Conservation (phyloP, 2,888 invertebrate genomes). For the Amblyjoppa proteus region DNA sequence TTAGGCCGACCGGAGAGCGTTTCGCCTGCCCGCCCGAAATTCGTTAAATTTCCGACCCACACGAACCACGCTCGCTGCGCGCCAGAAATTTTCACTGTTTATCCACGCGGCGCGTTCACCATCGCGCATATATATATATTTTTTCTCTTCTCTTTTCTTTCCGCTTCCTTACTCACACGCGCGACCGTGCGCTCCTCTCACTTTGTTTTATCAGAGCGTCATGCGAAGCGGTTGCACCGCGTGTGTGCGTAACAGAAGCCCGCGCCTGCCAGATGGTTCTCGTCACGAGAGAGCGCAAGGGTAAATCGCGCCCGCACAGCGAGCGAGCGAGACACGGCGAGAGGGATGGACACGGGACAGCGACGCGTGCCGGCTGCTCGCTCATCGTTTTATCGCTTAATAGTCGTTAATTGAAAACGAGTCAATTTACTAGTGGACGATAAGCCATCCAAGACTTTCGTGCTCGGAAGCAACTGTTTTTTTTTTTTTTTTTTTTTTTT, state of each 20-base stretch:
- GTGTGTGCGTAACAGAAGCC: slow-evolving; percentile 52
- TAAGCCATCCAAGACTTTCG: slow-evolving; percentile 29
- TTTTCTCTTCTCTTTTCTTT: slow-evolving; percentile 46
- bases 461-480: slow-evolving; percentile 11
- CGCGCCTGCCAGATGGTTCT: slow-evolving; percentile 63
- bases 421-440: slow-evolving; percentile 67
- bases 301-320: slow-evolving; percentile 46
- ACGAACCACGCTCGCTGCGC: slow-evolving; percentile 27
- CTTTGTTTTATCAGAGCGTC: slow-evolving; percentile 54
- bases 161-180: slow-evolving; percentile 45
- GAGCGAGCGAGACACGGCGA: slow-evolving; percentile 31
- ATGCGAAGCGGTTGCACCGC: slow-evolving; percentile 55
- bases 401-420: slow-evolving; percentile 76
- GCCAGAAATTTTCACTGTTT: slow-evolving; percentile 59
- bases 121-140: not conserved
- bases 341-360: slow-evolving; percentile 60
- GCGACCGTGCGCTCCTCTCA: slow-evolving; percentile 19
- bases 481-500: slow-evolving; percentile 22
- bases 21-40: slow-evolving; percentile 1
- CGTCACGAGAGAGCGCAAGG: slow-evolving; percentile 58
- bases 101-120: slow-evolving; percentile 41
- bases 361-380: slow-evolving; percentile 76
- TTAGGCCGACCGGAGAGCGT: not conserved
- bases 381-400: slow-evolving; percentile 72
- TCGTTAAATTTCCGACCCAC: slow-evolving; percentile 47